Conservation (phyloP, 2,797 vertebrate species). For the Poecilia picta region DNA sequence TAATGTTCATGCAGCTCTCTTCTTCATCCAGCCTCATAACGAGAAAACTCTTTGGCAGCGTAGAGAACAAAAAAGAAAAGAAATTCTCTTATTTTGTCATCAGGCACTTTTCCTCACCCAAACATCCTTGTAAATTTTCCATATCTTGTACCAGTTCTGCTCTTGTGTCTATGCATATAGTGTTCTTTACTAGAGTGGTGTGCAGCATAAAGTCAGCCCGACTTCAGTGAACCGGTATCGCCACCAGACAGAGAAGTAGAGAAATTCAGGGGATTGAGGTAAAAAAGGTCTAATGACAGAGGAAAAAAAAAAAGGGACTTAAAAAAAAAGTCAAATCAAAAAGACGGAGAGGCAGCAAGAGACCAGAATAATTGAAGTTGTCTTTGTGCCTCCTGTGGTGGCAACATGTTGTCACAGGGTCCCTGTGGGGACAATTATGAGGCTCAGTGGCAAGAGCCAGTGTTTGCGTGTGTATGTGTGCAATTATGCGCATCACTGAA, state of each 20-base stretch:
- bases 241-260: conserved; percentile 28
- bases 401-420: conserved; percentile 62
- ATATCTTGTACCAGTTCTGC: neutral
- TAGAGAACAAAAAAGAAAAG: conserved; percentile 14
- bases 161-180: conserved; percentile 5
- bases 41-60: conserved; percentile 29
- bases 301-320: conserved; percentile 34
- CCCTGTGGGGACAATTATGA: conserved; percentile 75
- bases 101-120: conserved; percentile 3
- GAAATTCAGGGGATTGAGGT: conserved; percentile 18
- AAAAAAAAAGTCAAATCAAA: conserved; percentile 59
- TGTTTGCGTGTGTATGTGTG: conserved; percentile 32
- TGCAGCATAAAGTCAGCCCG: conserved; percentile 34
- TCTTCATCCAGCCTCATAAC: conserved; percentile 23
- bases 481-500: conserved; percentile 32
- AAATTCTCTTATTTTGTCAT: conserved; percentile 6
- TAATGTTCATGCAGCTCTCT: conserved; percentile 53
- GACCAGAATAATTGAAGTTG: conserved; percentile 58
- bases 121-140: conserved; percentile 7
- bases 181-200: conserved; percentile 37
- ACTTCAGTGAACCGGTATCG: conserved; percentile 44
- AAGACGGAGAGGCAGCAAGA: conserved; percentile 42
- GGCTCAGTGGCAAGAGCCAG: conserved; percentile 45
- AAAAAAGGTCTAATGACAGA: conserved; percentile 39
- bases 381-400: conserved; percentile 48